These are phyloP conservation scores for Toxotes jaculatrix DNA, from an alignment of 2,113 vertebrate species.

Conservation along the genomic window DNA sequence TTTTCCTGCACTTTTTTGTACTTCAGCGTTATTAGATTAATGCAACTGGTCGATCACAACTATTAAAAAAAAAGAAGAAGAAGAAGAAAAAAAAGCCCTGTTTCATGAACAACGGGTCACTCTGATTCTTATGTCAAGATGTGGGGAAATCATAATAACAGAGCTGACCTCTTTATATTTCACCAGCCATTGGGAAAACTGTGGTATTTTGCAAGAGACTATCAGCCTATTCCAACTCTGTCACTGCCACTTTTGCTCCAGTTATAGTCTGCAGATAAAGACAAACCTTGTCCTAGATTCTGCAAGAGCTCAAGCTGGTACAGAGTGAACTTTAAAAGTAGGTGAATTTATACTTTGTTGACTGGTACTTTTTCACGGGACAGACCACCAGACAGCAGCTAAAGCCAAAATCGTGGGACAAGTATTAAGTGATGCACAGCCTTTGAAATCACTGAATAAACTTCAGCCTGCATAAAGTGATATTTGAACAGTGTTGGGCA, in stretches of 20 bases:
- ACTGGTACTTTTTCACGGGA: constrained; percentile 18
- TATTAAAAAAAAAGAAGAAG: neutral
- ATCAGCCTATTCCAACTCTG: constrained; percentile 58
- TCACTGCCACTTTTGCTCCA: constrained; percentile 71
- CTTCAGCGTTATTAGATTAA: neutral
- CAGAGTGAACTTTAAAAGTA: constrained; percentile 66
- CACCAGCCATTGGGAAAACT: constrained; percentile 36
- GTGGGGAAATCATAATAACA: constrained; percentile 36
- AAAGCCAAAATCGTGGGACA: neutral
- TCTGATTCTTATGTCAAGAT: constrained; percentile 26
- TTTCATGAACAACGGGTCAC: constrained; percentile 1
- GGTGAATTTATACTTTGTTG: constrained; percentile 44
- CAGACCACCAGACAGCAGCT: neutral
- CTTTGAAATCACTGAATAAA: neutral
- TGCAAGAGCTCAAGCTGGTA: constrained; percentile 54
- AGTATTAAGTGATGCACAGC: neutral
- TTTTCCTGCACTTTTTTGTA: neutral
- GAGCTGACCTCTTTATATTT: constrained; percentile 51
- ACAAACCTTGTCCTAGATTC: constrained; percentile 78
- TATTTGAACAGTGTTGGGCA: neutral
- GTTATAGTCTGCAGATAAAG: constrained; percentile 68
- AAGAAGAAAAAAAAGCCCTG: neutral
- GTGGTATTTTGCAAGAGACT: constrained; percentile 59
- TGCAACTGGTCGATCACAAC: neutral
- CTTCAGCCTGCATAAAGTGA: neutral